Conservation (phyloP, 2,797 vertebrate species). For the Leptodactylus fallax region DNA sequence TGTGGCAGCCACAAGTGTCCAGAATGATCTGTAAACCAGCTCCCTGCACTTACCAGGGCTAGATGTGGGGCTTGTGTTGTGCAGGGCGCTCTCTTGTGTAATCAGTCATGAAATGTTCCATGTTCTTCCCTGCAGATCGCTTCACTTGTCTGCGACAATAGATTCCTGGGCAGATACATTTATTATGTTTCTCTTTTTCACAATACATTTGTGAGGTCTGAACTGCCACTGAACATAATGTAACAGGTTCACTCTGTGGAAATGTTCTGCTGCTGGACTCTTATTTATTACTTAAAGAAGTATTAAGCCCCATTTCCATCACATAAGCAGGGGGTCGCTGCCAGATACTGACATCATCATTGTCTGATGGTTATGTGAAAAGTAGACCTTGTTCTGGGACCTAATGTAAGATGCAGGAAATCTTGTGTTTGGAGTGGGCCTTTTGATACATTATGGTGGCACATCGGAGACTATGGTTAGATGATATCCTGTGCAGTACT, state of each 20-base stretch:
- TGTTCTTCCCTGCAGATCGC: neutral
- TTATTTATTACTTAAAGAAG: neutral
- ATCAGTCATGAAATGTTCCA: neutral
- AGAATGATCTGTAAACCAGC: neutral
- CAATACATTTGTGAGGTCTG: neutral
- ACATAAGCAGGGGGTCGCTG: neutral
- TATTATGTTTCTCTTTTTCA: neutral
- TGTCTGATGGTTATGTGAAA: neutral
- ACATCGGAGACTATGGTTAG: too few species aligned
- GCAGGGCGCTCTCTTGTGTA: neutral
- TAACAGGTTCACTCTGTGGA: neutral
- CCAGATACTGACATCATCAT: neutral
- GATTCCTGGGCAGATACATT: neutral
- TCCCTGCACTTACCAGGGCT: neutral
- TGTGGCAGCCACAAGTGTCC: neutral
- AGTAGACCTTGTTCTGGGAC: neutral
- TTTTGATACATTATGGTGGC: too few species aligned
- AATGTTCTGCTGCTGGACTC: neutral
- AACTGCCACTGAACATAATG: neutral
- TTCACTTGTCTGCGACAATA: neutral
- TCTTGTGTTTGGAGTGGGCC: too few species aligned
- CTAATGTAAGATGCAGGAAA: too few species aligned
- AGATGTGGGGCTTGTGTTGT: neutral
- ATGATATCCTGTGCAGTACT: too few species aligned
- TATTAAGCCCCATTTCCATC: neutral